These are phyloP conservation scores for Apamea anceps DNA, from an alignment of 2,888 invertebrate genomes.

Conservation along the genomic window DNA sequence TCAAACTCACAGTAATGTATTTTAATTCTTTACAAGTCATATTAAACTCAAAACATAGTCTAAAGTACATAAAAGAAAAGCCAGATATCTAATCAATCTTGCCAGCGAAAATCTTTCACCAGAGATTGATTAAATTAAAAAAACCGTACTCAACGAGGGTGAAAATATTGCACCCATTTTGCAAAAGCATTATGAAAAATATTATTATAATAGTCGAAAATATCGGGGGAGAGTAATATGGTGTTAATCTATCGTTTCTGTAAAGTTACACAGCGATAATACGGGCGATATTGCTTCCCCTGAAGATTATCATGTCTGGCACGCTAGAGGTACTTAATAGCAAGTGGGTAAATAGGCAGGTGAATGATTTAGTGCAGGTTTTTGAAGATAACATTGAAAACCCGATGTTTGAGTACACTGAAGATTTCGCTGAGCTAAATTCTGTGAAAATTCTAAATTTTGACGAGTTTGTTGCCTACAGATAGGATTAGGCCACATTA, in stretches of 20 bases:
- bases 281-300: slow-evolving; percentile 77
- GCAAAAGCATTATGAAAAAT: no score
- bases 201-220: no score
- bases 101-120: background rate
- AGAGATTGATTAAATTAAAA: slow-evolving; percentile 39
- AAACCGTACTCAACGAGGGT: slow-evolving; percentile 7
- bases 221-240: slow-evolving; percentile 77
- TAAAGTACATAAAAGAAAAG: background rate
- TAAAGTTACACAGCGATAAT: slow-evolving; percentile 76
- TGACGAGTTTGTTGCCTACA: background rate
- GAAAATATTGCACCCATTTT: slow-evolving; percentile 37
- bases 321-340: slow-evolving; percentile 60
- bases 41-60: background rate
- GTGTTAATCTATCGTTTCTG: slow-evolving; percentile 77
- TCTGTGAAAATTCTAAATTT: background rate
- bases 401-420: background rate
- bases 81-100: background rate
- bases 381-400: slow-evolving; percentile 45
- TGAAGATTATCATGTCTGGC: slow-evolving; percentile 79
- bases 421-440: slow-evolving; percentile 1
- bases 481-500: background rate
- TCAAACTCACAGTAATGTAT: background rate
- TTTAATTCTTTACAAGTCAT: background rate
- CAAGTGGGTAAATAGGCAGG: slow-evolving; percentile 55
- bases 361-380: slow-evolving; percentile 36